Conservation (phyloP, 2,113 vertebrate species). For the Ia io region DNA sequence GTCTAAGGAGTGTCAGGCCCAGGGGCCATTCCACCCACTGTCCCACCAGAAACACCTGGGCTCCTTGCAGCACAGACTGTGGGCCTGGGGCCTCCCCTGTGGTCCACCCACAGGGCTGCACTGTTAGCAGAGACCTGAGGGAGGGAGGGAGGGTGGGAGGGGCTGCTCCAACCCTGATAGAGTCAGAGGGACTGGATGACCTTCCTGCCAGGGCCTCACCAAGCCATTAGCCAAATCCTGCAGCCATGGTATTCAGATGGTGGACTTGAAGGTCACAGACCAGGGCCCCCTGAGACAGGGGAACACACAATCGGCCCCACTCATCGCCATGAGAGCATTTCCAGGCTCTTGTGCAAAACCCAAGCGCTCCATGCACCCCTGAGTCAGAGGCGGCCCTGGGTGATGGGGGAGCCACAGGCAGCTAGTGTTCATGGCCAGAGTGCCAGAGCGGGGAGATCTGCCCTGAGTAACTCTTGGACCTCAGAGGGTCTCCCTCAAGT, state of each 20-base stretch:
- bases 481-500: no score
- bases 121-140: accelerated
- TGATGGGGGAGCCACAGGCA: not conserved
- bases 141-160: accelerated
- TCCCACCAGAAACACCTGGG: accelerated
- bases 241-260: accelerated
- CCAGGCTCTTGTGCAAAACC: not conserved
- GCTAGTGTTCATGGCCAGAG: no score
- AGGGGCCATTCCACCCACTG: not conserved
- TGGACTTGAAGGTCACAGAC: accelerated
- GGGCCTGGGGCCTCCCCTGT: not conserved
- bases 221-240: accelerated
- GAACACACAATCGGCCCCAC: accelerated
- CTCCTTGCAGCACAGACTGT: accelerated
- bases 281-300: accelerated
- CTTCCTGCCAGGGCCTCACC: accelerated
- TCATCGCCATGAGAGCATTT: accelerated
- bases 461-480: not conserved
- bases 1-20: not conserved
- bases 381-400: not conserved
- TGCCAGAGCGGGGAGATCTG: no score
- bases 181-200: not conserved
- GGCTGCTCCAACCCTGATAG: no score
- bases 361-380: no score
- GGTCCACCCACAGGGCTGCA: accelerated